Evolutionary conservation across 2,888 invertebrate species (phyloP).

Genomic region (Coenonympha arcania): DNA sequence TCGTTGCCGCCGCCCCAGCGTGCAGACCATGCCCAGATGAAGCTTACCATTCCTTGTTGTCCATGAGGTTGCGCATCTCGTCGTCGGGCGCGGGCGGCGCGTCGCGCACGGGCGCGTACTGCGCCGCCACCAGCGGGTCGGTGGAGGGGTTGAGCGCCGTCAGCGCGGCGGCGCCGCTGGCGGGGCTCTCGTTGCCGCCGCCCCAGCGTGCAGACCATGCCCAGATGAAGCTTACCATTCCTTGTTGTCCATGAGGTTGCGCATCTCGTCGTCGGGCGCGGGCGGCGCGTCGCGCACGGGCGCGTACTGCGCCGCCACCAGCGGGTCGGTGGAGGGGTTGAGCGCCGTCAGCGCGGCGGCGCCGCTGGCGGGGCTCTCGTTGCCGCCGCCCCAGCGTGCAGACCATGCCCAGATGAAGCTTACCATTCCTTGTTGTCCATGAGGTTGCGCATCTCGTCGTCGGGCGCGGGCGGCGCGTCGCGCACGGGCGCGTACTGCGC

Average conservation of each 20-base stretch:
- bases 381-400: conserved; percentile 63
- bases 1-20: conserved; percentile 70
- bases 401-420: conserved; percentile 70
- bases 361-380: conserved; percentile 68
- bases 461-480: conserved; percentile 79
- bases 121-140: conserved; percentile 82
- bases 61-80: conserved; percentile 84
- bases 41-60: conserved; percentile 83
- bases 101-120: conserved; percentile 83
- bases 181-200: conserved; percentile 69
- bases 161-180: conserved; percentile 70
- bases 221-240: conserved; percentile 80
- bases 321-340: conserved; percentile 83
- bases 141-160: conserved; percentile 83
- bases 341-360: conserved; percentile 76
- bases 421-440: conserved; percentile 79
- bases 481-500: conserved; percentile 84
- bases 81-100: conserved; percentile 79
- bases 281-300: conserved; percentile 82
- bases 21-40: conserved; percentile 60
- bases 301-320: conserved; percentile 83
- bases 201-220: conserved; percentile 62
- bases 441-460: conserved; percentile 81
- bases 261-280: conserved; percentile 78
- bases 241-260: conserved; percentile 84